Base-by-base conservation (phyloP, 1,140 invertebrate species). In the Cryptotermes secundus region DNA sequence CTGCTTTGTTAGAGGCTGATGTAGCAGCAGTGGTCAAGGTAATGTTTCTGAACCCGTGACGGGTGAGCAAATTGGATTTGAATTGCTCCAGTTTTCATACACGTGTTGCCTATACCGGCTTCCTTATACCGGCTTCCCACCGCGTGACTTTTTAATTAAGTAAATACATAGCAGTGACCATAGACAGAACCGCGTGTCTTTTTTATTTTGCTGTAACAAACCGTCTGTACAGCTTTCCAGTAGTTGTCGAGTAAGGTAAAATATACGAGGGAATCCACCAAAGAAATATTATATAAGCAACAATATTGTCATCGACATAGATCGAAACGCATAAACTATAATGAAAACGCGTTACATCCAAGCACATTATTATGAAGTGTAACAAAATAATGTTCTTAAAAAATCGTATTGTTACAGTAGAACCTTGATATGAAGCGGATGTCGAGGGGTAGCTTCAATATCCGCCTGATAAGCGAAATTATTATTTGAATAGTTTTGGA, bases 61-160 rank as follows among this genome's bases (percentile, higher is more conserved):
- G 80, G 35, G 80, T 34, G 80, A 81, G 34, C 80, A 81, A 81
- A 81, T 81, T 81, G 80, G 80, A 81, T 81, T 34, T 81, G 80
- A 81, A 81, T 81, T 81, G 34, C 80, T 80, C 19, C 0, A 34
- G 35, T 80, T 80, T 22, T 26, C 34, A 26, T 80, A 34, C 79
- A 34, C 34, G 79, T 36, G 80, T 81, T 34, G n/a, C 80, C 80
- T 1, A 24, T 35, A 36, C 80, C 80, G 31, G 80, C 80, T 81
- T 36, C 80, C 34, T 26, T 81, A 81, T 81, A 81, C 80, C 80
- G 80, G 35, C 80, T 38, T 81, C 26, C 80, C 22, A 31, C 3
- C 80, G 80, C 80, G 80, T 45, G n/a, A 36, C 35, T 45, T 72
- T 72, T 72, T 72, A 72, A 72, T 72, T 72, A 72, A 72, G 59